Evolutionary conservation across 2,888 invertebrate genomes (phyloP).

Genomic region (Venusia cambrica): DNA sequence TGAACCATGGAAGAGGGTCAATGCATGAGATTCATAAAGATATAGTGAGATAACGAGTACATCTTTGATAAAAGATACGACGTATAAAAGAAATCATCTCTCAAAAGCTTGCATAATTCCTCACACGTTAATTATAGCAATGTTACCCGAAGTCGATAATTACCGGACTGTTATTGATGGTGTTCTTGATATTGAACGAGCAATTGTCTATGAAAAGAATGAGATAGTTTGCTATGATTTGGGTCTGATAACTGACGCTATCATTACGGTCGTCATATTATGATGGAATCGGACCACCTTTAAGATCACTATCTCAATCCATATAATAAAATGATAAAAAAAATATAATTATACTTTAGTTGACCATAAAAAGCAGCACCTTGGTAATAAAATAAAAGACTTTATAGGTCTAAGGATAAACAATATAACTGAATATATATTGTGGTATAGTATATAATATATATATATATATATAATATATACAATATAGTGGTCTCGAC

Average conservation of each 20-base stretch:
- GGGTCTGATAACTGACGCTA: not conserved
- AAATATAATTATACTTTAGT: no score
- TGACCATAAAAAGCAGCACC: no score
- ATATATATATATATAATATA: no score
- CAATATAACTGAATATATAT: no score
- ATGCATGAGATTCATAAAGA: slow-evolving; percentile 12
- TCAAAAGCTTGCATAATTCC: slow-evolving; percentile 12
- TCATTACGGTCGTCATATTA: not conserved
- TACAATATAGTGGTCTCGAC: no score
- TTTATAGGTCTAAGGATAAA: no score
- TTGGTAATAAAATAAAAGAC: no score
- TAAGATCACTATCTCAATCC: not conserved
- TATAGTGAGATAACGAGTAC: slow-evolving; percentile 14
- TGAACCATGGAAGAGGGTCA: slow-evolving; percentile 12
- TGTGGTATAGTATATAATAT: no score
- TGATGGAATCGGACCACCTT: slow-evolving; percentile 5
- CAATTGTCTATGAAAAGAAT: slow-evolving; percentile 9
- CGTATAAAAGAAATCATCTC: slow-evolving; percentile 7
- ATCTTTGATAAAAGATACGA: slow-evolving; percentile 19
- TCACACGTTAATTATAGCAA: slow-evolving; percentile 13
- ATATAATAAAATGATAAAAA: no score
- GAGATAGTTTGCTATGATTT: slow-evolving; percentile 3
- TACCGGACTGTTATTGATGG: slow-evolving; percentile 19
- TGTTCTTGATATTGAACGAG: slow-evolving; percentile 13
- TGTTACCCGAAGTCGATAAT: slow-evolving; percentile 24